Evolutionary conservation across 37 sponge, comb jelly and placozoan genomes (phyloP), one percentile per base, ranked within the genome.

Genomic region (Petrosia ficiformis): DNA sequence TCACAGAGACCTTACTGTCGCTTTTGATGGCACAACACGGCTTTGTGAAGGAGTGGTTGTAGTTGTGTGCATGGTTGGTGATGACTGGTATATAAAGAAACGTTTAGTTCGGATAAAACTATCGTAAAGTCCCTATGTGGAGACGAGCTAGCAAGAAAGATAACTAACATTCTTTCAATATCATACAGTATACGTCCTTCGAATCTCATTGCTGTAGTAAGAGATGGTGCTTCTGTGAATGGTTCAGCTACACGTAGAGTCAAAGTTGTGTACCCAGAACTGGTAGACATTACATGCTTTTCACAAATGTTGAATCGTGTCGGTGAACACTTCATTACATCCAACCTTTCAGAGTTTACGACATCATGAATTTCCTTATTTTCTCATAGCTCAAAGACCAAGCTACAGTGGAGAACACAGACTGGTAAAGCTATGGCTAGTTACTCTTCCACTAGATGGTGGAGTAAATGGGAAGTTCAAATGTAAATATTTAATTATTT

Each of bases 221-320:
- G n/a, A 5, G 26, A 61, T n/a, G 28, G 14, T 11, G 14, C 28
- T n/a, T 61, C 63, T n/a, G 6, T n/a, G 22, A 61, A 61, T n/a
- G 26, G 63, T 26, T 24, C 28, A 8, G 85, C 85, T 16, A 33
- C 77, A 41, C 57, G 58, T 42, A 66, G 58, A 16, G 1, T 84
- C 25, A 77, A 57, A 72, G 57, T 77, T 14, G 31, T 84, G 2
- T 76, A 83, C n/a, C n/a, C n/a, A n/a, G n/a, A n/a, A n/a, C n/a
- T 77, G 38, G 4, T 84, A 16, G 78, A 84, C 68, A 37, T 78
- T 5, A 65, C 72, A 26, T 86, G 80, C 59, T 86, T 77, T 68
- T 86, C 80, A 21, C 80, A 86, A 61, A 86, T 78, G 28, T n/a
- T 86, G 31, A 78, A 86, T 42, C 71, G 28, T 33, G 80, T 86